phyloP scores from a whole-genome alignment of 1,140 invertebrate species.

The Steinernema feltiae region DNA sequence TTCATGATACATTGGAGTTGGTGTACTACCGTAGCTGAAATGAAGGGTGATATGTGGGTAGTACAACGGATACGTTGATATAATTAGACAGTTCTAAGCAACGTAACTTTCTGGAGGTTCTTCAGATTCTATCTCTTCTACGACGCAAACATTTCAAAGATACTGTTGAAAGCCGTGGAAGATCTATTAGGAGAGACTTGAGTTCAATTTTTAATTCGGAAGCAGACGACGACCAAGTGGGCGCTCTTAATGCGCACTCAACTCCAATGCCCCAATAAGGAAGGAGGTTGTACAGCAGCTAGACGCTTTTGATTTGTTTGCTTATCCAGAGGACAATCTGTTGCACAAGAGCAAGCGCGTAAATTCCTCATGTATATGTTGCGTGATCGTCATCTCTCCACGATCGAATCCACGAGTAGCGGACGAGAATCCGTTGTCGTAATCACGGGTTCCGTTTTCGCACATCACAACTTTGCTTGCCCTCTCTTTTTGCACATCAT shows the following conservation, averaged over 20 bases:
- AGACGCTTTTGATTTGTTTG: background rate
- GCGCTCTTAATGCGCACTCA: background rate
- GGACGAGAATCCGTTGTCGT: no score
- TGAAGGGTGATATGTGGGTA: background rate
- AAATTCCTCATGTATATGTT: no score
- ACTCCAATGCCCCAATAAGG: background rate
- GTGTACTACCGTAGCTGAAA: background rate
- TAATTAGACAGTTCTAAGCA: background rate
- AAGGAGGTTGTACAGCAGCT: background rate
- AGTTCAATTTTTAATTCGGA: no score
- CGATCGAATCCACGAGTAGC: no score
- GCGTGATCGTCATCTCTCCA: background rate
- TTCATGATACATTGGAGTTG: background rate
- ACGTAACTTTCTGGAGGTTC: background rate
- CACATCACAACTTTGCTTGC: background rate
- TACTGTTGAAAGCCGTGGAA: no score
- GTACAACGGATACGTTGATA: background rate
- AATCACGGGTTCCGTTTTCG: background rate
- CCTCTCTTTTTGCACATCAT: constrained; percentile 9
- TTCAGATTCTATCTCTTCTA: background rate
- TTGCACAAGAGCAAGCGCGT: background rate
- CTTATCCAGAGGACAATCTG: constrained; percentile 4
- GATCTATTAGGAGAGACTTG: no score
- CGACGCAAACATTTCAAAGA: no score
- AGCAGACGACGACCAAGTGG: background rate